phyloP scores from a whole-genome alignment of 2,113 vertebrate genomes.

The Mobula birostris region DNA sequence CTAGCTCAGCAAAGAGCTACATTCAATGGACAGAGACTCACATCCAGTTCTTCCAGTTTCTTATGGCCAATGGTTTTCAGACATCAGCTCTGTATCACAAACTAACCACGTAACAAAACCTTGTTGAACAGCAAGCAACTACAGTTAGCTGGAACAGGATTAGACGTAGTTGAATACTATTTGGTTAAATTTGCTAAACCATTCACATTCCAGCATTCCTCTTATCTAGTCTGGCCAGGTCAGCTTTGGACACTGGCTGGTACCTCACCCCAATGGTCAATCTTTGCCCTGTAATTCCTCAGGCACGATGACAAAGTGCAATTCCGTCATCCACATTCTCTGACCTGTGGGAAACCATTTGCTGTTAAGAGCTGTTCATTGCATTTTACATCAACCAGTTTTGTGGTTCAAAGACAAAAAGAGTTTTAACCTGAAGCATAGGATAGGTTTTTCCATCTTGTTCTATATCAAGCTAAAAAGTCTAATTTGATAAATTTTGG shows the following conservation, averaged over 20 bases:
- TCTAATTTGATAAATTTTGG: not conserved
- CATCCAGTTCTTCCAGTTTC: not conserved
- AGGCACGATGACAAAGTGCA: conserved; percentile 64
- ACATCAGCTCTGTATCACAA: not conserved
- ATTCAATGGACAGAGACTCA: not conserved
- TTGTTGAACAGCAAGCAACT: not conserved
- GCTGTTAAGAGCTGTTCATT: conserved; percentile 44
- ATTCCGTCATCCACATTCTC: conserved; percentile 75
- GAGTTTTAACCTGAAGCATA: not conserved
- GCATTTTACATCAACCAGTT: not conserved
- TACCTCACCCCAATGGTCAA: conserved; percentile 76
- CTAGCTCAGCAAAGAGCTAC: not conserved
- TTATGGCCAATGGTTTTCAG: not conserved
- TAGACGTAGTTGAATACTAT: conserved; percentile 41
- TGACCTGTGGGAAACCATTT: conserved; percentile 75
- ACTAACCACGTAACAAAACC: not conserved
- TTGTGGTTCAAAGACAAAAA: not conserved
- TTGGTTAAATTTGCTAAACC: conserved; percentile 49
- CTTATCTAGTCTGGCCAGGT: conserved; percentile 38
- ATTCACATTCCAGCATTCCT: conserved; percentile 54
- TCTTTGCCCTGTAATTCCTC: conserved; percentile 75
- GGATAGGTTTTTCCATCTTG: not conserved
- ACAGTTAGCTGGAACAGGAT: conserved; percentile 43
- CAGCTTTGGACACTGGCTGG: conserved; percentile 44
- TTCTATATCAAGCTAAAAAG: not conserved